Conservation (phyloP, 2,797 vertebrate genomes). For the Amniataba percoides region DNA sequence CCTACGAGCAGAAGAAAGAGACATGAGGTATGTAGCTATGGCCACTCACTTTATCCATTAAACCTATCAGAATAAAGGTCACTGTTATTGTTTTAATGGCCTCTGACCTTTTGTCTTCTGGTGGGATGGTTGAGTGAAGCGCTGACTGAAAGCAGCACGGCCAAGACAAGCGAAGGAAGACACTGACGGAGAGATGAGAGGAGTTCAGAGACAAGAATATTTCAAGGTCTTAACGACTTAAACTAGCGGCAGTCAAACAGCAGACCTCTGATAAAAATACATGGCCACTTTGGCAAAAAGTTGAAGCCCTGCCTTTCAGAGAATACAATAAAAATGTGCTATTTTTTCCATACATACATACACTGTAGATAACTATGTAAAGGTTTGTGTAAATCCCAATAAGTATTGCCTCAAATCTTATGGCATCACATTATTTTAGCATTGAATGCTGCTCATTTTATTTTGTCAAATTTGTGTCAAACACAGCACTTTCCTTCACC, state of each 20-base stretch:
- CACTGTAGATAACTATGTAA: neutral
- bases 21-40: conserved; percentile 32
- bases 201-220: conserved; percentile 3
- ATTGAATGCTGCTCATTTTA: neutral
- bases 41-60: conserved; percentile 48
- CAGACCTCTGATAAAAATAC: neutral
- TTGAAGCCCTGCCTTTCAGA: neutral
- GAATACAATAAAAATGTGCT: neutral
- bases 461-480: neutral
- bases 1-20: conserved; percentile 24
- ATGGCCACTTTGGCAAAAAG: neutral
- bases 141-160: conserved; percentile 27
- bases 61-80: conserved; percentile 43
- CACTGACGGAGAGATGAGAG: conserved; percentile 38
- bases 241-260: neutral
- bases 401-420: neutral
- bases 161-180: conserved; percentile 8
- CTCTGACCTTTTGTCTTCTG: conserved; percentile 50
- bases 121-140: conserved; percentile 33
- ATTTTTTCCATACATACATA: neutral
- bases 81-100: conserved; percentile 44
- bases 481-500: neutral
- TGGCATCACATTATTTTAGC: neutral
- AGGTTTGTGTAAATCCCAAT: neutral
- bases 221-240: conserved; percentile 3